phyloP scores from a whole-genome alignment of 2,888 invertebrate genomes.

The Noctua janthina region DNA sequence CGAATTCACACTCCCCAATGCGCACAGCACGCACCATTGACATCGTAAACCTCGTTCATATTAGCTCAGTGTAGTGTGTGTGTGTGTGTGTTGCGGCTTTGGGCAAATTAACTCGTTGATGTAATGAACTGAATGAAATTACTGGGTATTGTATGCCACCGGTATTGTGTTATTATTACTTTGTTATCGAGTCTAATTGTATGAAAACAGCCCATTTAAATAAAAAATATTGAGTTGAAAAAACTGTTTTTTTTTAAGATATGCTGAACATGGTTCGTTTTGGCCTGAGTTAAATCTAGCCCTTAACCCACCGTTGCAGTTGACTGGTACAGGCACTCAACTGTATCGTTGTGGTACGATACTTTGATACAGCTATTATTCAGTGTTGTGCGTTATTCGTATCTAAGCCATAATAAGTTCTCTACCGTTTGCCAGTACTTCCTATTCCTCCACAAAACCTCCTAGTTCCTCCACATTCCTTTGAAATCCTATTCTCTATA shows the following conservation, averaged over 20 bases:
- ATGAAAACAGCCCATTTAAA: background rate
- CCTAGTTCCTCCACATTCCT: background rate
- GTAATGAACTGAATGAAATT: conserved; percentile 14
- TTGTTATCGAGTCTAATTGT: background rate
- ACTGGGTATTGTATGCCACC: background rate
- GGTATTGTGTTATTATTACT: background rate
- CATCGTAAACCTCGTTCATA: conserved; percentile 39
- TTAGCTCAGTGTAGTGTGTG: conserved; percentile 1
- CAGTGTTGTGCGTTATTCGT: background rate
- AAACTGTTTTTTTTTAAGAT: too few relatives aligned
- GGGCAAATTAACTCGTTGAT: conserved; percentile 40
- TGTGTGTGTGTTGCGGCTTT: conserved; percentile 15
- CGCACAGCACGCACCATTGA: conserved; percentile 46
- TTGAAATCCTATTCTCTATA: conserved; percentile 6
- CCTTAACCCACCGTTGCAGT: background rate
- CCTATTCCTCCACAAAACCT: background rate
- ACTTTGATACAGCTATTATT: background rate
- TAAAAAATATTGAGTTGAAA: background rate
- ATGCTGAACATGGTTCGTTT: too few relatives aligned
- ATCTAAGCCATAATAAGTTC: background rate
- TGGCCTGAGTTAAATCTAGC: background rate
- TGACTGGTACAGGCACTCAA: background rate
- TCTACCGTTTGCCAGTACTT: background rate
- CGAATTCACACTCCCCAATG: background rate
- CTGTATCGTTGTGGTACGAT: background rate